Percentiles rank a stretch among this genome's conserved stretches.
These are phyloP conservation scores for Abramis brama DNA, from an alignment of 2,113 vertebrate species.

Conservation along the genomic window DNA sequence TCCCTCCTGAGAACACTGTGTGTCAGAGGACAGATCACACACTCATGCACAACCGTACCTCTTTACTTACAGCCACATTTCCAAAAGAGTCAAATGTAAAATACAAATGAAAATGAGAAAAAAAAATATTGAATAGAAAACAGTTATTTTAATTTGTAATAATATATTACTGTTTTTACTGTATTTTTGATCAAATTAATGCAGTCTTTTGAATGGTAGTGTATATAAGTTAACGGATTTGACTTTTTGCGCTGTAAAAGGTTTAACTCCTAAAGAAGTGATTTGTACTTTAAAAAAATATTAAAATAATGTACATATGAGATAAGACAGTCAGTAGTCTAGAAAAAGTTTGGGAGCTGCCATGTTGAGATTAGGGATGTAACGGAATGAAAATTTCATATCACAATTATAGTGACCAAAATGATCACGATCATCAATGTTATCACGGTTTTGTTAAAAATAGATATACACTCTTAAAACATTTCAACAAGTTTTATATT, in stretches of 20 bases:
- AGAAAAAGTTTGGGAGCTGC: neutral
- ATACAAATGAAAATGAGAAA: neutral
- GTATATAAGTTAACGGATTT: too few species aligned
- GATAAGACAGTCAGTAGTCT: neutral
- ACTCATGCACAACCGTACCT: neutral
- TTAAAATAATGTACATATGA: neutral
- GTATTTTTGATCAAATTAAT: neutral
- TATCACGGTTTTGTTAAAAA: too few species aligned
- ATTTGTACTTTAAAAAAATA: neutral
- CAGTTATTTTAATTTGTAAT: neutral
- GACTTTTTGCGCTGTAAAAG: too few species aligned
- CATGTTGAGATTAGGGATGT: neutral
- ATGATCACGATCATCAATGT: too few species aligned
- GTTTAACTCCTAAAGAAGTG: too few species aligned
- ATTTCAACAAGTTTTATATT: too few species aligned
- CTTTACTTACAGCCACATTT: neutral
- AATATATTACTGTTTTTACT: neutral
- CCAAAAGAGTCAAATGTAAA: neutral
- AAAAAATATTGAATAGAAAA: neutral
- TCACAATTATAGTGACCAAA: too few species aligned
- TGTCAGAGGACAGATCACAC: slow-evolving; percentile 3
- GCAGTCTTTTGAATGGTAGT: neutral
- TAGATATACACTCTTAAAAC: too few species aligned
- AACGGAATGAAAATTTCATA: too few species aligned
- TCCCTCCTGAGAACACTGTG: neutral